Evolutionary conservation across 2,888 invertebrate species (phyloP), one percentile per base, ranked within the genome.

Genomic region (Chymomyza caudatula): DNA sequence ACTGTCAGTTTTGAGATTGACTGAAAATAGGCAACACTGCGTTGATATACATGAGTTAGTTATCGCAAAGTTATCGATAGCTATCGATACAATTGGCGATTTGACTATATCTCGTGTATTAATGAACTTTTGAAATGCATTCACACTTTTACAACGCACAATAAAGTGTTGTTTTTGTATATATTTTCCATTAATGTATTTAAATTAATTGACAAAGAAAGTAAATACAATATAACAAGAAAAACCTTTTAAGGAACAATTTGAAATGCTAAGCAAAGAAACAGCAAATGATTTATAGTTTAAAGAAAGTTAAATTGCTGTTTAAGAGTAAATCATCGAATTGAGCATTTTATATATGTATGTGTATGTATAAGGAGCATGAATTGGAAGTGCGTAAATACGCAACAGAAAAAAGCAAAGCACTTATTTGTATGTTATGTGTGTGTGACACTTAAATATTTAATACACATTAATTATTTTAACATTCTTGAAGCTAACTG

Each of bases 71-170:
- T n/a, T n/a, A n/a, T 47, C 47, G 47, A 17, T 47, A 47, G 17
- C 47, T 11, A 47, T 2, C 3, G 11, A 44, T 17, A 17, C 13
- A 15, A 25, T 25, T 25, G 5, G 6, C 13, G 15, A 29, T 29
- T 51, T 37, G 37, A 20, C 0, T 51, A 19, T 6, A 51, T 20
- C 19, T 22, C 51, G 19, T 8, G 1, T 60, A 70, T 72, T 56
- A 68, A 71, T 81, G 58, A 63, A 64, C 60, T 70, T 67, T 68
- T 57, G 61, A 71, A 71, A 67, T 71, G 75, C 78, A 85, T 86
- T 81, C n/a, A 23, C 23, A 53, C 53, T 25, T 25, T 23, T 67
- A 81, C 78, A 73, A 65, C 56, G 65, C 70, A 63, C 73, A 37
- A 37, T 4, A 11, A 11, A 37, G 3, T 37, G 11, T 29, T 54